Conservation (phyloP, 1,140 invertebrate genomes). For the Caenorhabditis briggsae region DNA sequence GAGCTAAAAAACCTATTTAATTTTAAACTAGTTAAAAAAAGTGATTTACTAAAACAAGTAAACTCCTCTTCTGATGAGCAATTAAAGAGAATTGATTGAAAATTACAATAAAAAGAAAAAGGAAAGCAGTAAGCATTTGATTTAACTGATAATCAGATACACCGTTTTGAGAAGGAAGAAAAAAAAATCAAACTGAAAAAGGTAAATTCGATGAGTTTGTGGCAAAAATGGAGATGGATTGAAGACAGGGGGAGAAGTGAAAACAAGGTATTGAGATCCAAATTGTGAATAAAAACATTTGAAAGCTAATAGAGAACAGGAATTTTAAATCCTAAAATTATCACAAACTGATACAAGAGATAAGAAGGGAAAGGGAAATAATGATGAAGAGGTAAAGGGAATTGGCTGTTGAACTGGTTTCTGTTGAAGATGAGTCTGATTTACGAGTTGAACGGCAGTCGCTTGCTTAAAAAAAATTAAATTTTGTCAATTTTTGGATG, state of each 20-base stretch:
- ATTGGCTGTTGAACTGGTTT: neutral
- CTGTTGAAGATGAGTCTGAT: neutral
- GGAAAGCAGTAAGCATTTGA: neutral
- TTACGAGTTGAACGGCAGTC: conserved; percentile 37
- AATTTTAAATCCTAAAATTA: neutral
- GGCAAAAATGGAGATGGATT: conserved; percentile 19
- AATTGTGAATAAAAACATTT: neutral
- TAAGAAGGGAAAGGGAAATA: neutral
- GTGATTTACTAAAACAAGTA: conserved; percentile 30
- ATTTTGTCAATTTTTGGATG: neutral
- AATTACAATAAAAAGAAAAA: neutral
- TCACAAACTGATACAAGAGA: conserved; percentile 38
- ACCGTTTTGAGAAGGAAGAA: conserved; percentile 9
- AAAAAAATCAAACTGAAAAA: neutral
- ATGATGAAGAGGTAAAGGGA: neutral
- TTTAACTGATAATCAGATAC: neutral
- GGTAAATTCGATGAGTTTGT: neutral
- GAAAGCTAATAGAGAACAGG: neutral
- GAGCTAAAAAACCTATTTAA: too few relatives aligned
- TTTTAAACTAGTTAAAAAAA: neutral
- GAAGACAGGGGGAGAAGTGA: conserved; percentile 19
- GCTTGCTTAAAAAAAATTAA: conserved; percentile 1
- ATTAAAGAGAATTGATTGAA: neutral
- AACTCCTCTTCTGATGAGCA: neutral
- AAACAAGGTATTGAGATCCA: conserved; percentile 22